These are phyloP conservation scores for Callipepla squamata DNA, from an alignment of 2,113 vertebrate genomes.

Conservation along the genomic window DNA sequence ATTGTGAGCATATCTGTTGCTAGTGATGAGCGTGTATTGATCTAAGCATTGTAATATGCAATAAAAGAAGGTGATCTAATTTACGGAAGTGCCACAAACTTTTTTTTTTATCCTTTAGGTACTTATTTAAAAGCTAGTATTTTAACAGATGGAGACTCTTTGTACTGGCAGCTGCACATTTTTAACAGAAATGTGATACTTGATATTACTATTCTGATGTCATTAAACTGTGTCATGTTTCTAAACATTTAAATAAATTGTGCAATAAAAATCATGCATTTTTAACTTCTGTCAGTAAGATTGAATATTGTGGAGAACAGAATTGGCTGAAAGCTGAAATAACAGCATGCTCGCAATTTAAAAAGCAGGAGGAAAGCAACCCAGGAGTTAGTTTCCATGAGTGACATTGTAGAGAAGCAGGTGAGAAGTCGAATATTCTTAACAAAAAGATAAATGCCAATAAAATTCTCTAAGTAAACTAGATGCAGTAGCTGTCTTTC, in stretches of 20 bases:
- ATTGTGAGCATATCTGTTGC: slow-evolving; percentile 34
- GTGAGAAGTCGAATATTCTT: slow-evolving; percentile 29
- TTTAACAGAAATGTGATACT: slow-evolving; percentile 67
- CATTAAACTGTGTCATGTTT: slow-evolving; percentile 61
- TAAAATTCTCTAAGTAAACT: slow-evolving; percentile 68
- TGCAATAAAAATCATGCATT: slow-evolving; percentile 53
- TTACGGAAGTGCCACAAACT: slow-evolving; percentile 68
- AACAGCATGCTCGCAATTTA: neutral
- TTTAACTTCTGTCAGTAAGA: slow-evolving; percentile 51
- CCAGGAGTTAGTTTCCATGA: neutral
- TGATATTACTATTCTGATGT: slow-evolving; percentile 37
- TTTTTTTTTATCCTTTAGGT: slow-evolving; percentile 51
- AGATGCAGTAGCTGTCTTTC: neutral
- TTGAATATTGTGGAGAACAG: slow-evolving; percentile 27
- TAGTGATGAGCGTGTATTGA: slow-evolving; percentile 19
- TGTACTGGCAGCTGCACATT: slow-evolving; percentile 58
- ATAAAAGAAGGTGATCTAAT: slow-evolving; percentile 38
- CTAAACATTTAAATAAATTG: slow-evolving; percentile 67
- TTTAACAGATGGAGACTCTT: slow-evolving; percentile 62
- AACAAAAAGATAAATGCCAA: slow-evolving; percentile 63
- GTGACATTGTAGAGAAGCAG: slow-evolving; percentile 30
- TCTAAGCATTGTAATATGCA: slow-evolving; percentile 51
- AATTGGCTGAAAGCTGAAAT: slow-evolving; percentile 50
- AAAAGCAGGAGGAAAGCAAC: neutral
- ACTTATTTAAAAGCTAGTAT: slow-evolving; percentile 55